phyloP scores from a whole-genome alignment of 1,140 invertebrate genomes.

The Ridgeia piscesae region DNA sequence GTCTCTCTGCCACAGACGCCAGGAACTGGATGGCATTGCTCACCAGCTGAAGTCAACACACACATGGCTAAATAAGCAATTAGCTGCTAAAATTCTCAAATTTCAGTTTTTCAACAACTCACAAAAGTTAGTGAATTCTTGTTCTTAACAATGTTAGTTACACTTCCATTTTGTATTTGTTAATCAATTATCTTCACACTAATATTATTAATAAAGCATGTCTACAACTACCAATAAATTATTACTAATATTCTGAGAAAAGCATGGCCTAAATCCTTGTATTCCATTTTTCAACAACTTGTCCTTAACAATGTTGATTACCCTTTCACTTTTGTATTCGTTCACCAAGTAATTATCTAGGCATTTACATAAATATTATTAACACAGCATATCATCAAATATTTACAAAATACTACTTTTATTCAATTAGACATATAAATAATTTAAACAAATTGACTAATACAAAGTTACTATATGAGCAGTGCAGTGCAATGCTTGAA shows the following conservation, averaged over 20 bases:
- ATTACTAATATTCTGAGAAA: neutral
- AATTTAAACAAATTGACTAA: neutral
- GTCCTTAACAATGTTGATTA: neutral
- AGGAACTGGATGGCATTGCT: slow-evolving; percentile 95
- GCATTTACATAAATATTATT: neutral
- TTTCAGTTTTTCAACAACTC: neutral
- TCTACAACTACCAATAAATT: neutral
- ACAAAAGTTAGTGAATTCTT: neutral
- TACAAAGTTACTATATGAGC: neutral
- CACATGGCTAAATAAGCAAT: slow-evolving; percentile 15
- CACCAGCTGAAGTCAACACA: slow-evolving; percentile 68
- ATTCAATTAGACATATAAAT: neutral
- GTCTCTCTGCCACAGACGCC: slow-evolving; percentile 87
- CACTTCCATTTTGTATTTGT: neutral
- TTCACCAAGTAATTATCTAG: neutral
- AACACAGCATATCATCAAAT: neutral
- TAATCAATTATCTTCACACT: neutral
- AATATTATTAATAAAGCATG: neutral
- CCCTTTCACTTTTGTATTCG: neutral
- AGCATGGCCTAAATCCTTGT: no score
- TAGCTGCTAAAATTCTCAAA: neutral
- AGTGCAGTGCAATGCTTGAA: neutral
- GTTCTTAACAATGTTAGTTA: neutral
- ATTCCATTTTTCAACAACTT: no score
- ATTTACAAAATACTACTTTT: neutral